These are phyloP conservation scores for Sinhomidia bicolor DNA, from an alignment of 2,888 invertebrate species.

Conservation along the genomic window DNA sequence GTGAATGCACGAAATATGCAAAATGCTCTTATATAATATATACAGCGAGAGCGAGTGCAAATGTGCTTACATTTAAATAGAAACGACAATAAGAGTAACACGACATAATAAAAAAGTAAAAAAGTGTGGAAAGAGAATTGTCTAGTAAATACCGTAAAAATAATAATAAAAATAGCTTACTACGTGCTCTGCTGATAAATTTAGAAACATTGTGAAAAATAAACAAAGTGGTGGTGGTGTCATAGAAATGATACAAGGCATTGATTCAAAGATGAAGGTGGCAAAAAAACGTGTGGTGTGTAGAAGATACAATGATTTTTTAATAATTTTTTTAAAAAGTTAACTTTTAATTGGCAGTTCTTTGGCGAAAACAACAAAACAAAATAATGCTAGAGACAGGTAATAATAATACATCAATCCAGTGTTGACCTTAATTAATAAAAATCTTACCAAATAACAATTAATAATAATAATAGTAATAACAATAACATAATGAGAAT, in stretches of 20 bases:
- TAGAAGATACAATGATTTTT: background rate
- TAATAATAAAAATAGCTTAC: too few relatives aligned
- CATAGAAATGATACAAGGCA: background rate
- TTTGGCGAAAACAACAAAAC: constrained; percentile 43
- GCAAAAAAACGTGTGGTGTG: background rate
- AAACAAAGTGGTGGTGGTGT: background rate
- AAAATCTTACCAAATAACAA: background rate
- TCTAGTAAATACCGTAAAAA: too few relatives aligned
- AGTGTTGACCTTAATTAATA: background rate
- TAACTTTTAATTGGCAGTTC: constrained; percentile 50
- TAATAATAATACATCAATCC: background rate
- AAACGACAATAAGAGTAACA: too few relatives aligned
- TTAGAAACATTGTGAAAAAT: background rate
- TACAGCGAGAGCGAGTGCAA: too few relatives aligned
- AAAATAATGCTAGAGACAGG: constrained; percentile 38
- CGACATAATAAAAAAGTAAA: too few relatives aligned
- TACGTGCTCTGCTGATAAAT: too few relatives aligned
- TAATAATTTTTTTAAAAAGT: constrained; percentile 12
- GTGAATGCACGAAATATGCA: too few relatives aligned
- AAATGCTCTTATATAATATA: too few relatives aligned
- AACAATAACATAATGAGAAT: background rate
- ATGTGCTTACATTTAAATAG: too few relatives aligned
- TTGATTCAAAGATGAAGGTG: background rate
- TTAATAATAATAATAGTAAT: background rate
- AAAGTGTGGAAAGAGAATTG: too few relatives aligned